Percentiles rank a stretch among this genome's conserved stretches.
Evolutionary conservation across 2,113 vertebrate genomes (phyloP).

Genomic region (Nothobranchius kuhntae): DNA sequence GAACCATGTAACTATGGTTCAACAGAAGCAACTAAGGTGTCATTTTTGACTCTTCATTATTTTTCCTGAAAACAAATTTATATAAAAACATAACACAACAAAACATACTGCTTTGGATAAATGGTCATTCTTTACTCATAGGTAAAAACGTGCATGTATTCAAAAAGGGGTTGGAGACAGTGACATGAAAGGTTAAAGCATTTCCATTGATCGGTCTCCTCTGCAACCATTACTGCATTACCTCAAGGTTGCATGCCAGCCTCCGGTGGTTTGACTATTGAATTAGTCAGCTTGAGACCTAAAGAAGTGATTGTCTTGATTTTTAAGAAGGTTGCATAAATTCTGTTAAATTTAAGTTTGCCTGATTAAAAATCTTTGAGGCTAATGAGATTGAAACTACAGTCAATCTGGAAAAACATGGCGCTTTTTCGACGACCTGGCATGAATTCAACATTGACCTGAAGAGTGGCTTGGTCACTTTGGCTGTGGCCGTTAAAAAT

Average conservation of each 20-base stretch:
- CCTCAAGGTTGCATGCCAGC: conserved; percentile 10
- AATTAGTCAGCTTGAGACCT: neutral
- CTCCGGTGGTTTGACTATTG: conserved; percentile 6
- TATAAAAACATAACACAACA: neutral
- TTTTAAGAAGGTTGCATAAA: neutral
- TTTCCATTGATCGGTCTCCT: conserved; percentile 11
- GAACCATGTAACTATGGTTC: too few species aligned
- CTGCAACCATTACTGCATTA: conserved; percentile 12
- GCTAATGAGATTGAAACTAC: neutral
- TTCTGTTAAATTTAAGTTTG: neutral
- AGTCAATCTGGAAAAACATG: neutral
- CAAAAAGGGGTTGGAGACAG: conserved; percentile 1
- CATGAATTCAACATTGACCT: neutral
- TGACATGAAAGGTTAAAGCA: conserved; percentile 11
- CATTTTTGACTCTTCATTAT: too few species aligned
- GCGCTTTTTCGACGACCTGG: neutral
- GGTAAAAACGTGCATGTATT: neutral
- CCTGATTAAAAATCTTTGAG: neutral
- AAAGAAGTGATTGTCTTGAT: neutral
- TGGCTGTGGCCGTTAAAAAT: neutral
- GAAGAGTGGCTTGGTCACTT: neutral
- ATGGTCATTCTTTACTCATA: conserved; percentile 4
- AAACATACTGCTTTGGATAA: neutral
- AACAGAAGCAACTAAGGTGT: too few species aligned
- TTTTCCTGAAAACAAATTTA: too few species aligned